A percentile compares a stretch with the other conserved stretches of the same genome.
These are phyloP conservation scores for Rhagium mordax DNA, from an alignment of 2,888 invertebrate species.

Conservation along the genomic window DNA sequence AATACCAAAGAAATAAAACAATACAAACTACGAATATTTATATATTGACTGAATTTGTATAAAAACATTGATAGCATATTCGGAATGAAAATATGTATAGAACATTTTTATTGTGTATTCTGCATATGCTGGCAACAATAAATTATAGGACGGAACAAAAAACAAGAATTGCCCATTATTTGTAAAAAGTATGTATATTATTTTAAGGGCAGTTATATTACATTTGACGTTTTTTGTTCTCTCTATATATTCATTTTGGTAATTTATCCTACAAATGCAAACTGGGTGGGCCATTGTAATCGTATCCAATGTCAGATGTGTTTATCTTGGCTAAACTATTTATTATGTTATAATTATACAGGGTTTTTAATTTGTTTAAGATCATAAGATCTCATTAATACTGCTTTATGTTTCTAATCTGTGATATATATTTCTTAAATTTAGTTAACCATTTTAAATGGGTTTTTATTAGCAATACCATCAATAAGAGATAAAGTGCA, in stretches of 20 bases:
- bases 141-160: slow-evolving; percentile 13
- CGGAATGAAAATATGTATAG: slow-evolving; percentile 28
- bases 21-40: slow-evolving; percentile 40
- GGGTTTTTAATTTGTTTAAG: slow-evolving; percentile 2
- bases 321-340: slow-evolving; percentile 21
- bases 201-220: slow-evolving; percentile 6
- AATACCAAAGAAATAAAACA: slow-evolving; percentile 49
- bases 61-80: slow-evolving; percentile 25
- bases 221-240: slow-evolving; percentile 15
- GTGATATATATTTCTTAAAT: slow-evolving; percentile 12
- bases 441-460: background rate
- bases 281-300: slow-evolving; percentile 18
- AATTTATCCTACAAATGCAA: slow-evolving; percentile 18
- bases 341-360: background rate
- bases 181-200: slow-evolving; percentile 5
- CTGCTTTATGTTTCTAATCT: background rate
- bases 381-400: background rate
- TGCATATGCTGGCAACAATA: slow-evolving; percentile 18
- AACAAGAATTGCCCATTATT: slow-evolving; percentile 2
- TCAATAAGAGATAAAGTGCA: background rate
- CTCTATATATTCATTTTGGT: background rate
- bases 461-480: background rate
- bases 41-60: slow-evolving; percentile 40
- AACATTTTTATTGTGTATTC: slow-evolving; percentile 15
- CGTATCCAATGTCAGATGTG: slow-evolving; percentile 21